Percentiles rank a stretch among this genome's conserved stretches.
phyloP scores from a whole-genome alignment of 2,888 invertebrate species.

The Andrena dorsata region DNA sequence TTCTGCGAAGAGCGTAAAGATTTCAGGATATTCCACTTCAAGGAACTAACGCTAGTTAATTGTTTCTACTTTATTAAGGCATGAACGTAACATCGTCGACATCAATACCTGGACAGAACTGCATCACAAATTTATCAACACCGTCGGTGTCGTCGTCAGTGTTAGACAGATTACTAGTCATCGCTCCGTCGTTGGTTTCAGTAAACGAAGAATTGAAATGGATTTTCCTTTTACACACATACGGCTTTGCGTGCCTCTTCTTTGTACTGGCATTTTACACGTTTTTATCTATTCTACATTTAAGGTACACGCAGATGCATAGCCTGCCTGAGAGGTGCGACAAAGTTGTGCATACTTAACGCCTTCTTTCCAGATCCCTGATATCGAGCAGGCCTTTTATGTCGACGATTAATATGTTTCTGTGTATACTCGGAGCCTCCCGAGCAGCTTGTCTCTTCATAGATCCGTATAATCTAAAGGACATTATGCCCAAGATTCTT shows the following conservation, averaged over 20 bases:
- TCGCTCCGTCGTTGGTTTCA: conserved; percentile 79
- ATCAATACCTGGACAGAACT: conserved; percentile 74
- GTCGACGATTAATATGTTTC: conserved; percentile 87
- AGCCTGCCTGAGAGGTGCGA: neutral
- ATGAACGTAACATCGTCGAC: conserved; percentile 73
- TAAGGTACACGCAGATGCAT: conserved; percentile 83
- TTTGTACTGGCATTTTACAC: conserved; percentile 86
- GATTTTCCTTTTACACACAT: conserved; percentile 86
- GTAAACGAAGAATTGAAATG: conserved; percentile 85
- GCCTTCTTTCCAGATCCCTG: conserved; percentile 84
- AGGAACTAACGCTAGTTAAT: neutral
- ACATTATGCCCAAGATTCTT: conserved; percentile 86
- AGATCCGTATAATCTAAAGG: conserved; percentile 87
- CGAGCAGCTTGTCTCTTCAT: conserved; percentile 86
- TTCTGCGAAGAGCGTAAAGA: neutral
- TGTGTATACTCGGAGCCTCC: conserved; percentile 86
- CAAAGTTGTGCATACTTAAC: conserved; percentile 7
- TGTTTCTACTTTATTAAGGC: conserved; percentile 63
- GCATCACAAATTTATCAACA: conserved; percentile 74
- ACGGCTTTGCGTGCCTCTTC: conserved; percentile 87
- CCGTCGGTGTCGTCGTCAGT: conserved; percentile 66
- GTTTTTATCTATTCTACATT: conserved; percentile 86
- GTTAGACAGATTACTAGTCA: conserved; percentile 77
- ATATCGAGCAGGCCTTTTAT: conserved; percentile 86
- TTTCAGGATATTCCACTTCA: neutral